Evolutionary conservation across 2,797 vertebrate genomes (phyloP).

Genomic region (Rhynchotus rufescens): DNA sequence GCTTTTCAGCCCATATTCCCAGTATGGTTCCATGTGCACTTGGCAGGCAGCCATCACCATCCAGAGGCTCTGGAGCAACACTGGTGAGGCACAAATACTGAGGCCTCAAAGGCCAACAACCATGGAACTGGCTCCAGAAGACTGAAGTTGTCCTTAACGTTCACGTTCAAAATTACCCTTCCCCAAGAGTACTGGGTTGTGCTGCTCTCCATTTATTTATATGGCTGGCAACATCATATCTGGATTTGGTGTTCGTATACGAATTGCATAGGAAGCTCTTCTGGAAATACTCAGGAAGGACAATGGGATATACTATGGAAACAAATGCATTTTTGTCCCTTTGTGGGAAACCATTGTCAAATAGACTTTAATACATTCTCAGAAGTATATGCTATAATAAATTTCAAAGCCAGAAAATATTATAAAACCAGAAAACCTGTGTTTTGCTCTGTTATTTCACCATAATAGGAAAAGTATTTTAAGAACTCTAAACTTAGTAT

Average conservation of each 20-base stretch:
- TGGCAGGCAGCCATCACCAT: not conserved
- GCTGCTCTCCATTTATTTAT: not conserved
- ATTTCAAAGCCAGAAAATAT: conserved; percentile 16
- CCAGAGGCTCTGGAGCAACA: not conserved
- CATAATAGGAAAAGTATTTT: conserved; percentile 34
- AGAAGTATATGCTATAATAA: not conserved
- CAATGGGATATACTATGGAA: not conserved
- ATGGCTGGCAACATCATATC: not conserved
- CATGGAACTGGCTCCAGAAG: not conserved
- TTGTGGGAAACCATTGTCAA: not conserved
- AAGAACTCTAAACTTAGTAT: conserved; percentile 3
- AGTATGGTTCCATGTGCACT: not conserved
- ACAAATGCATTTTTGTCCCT: not conserved
- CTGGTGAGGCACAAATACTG: not conserved
- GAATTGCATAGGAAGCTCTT: not conserved
- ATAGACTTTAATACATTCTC: not conserved
- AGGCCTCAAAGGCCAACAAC: not conserved
- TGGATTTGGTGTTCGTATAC: not conserved
- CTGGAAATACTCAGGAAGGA: not conserved
- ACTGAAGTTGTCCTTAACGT: not conserved
- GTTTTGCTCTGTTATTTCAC: not conserved
- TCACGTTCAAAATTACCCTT: not conserved
- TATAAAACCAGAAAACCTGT: conserved; percentile 13
- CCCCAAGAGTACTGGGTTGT: not conserved
- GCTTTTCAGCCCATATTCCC: not conserved